A percentile compares a stretch with the other conserved stretches of the same genome.
phyloP scores from a whole-genome alignment of 2,888 invertebrate species.

The Nebria brevicollis region DNA sequence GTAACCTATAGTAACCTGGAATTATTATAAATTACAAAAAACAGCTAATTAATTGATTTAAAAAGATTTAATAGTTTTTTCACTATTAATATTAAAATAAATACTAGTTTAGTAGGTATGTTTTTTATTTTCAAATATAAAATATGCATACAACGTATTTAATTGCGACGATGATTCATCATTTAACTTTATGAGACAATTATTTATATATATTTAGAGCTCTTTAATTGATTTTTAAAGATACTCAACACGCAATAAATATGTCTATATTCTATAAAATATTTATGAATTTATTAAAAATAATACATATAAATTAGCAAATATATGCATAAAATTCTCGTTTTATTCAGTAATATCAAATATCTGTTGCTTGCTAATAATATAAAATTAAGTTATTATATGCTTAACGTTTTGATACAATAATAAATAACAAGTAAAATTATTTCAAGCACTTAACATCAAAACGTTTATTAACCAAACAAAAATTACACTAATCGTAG shows the following conservation, averaged over 20 bases:
- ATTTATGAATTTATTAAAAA: no score
- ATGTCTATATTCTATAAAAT: no score
- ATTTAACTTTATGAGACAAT: no score
- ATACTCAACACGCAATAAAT: no score
- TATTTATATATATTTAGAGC: no score
- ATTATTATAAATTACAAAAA: neutral
- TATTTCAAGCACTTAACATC: neutral
- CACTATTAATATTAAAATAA: no score
- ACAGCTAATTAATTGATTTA: neutral
- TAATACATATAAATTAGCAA: neutral
- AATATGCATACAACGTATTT: no score
- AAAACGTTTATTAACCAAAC: neutral
- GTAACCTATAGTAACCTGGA: neutral
- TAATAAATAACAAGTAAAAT: neutral
- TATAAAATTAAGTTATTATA: neutral
- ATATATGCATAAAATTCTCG: neutral
- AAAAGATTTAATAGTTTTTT: neutral
- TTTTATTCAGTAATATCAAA: neutral
- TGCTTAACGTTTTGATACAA: neutral
- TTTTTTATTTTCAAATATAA: no score
- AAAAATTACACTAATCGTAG: neutral
- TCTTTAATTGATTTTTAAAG: no score
- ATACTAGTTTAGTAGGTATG: no score
- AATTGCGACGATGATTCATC: no score
- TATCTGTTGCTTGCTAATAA: neutral